These are phyloP conservation scores for Pheucticus melanocephalus DNA, from an alignment of 2,113 vertebrate genomes.

Conservation along the genomic window DNA sequence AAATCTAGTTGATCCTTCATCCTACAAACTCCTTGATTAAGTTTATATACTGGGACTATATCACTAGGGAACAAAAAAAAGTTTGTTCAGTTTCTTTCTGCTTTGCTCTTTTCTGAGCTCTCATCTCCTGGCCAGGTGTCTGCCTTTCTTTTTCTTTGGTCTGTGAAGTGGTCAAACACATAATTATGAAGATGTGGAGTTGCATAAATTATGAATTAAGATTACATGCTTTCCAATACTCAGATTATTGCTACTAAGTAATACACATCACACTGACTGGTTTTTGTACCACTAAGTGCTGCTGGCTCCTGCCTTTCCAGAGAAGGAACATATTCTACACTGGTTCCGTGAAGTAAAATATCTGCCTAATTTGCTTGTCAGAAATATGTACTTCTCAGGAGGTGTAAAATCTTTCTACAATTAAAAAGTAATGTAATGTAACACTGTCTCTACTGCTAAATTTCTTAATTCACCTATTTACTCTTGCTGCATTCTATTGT, in stretches of 20 bases:
- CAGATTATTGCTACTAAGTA: neutral
- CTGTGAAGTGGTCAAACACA: neutral
- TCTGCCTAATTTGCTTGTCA: neutral
- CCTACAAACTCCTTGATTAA: neutral
- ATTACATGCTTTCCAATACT: neutral
- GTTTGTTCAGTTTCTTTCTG: neutral
- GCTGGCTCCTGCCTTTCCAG: neutral
- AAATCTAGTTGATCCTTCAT: neutral
- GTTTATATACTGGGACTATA: neutral
- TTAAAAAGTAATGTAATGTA: neutral
- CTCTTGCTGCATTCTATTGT: neutral
- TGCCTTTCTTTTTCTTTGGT: neutral
- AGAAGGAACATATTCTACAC: neutral
- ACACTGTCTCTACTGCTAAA: neutral
- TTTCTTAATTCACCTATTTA: neutral
- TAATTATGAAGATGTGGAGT: neutral
- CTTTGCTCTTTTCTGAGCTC: neutral
- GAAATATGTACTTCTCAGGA: neutral
- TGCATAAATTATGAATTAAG: neutral
- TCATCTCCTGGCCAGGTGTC: neutral
- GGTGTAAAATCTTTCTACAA: neutral
- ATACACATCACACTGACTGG: neutral
- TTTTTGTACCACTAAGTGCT: neutral
- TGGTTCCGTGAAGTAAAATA: neutral
- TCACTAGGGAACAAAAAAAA: neutral